phyloP scores from a whole-genome alignment of 2,797 vertebrate genomes.

The Steatocranus sp. region DNA sequence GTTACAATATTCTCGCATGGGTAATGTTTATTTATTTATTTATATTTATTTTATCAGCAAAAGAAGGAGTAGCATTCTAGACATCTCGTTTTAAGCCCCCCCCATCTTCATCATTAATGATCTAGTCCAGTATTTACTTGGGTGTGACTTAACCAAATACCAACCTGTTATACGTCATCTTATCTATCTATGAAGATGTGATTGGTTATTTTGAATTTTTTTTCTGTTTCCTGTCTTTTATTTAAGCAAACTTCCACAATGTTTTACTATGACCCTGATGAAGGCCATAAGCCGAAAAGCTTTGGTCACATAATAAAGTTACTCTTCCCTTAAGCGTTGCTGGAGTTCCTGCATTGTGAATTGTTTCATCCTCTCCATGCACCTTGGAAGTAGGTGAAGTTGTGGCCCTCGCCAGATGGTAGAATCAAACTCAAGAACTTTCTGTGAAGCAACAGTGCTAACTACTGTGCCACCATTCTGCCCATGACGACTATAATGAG shows the following conservation, averaged over 20 bases:
- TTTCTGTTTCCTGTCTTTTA: background rate
- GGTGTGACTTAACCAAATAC: background rate
- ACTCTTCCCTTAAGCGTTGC: background rate
- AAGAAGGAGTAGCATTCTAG: background rate
- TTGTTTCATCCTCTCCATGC: background rate
- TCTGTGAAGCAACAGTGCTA: background rate
- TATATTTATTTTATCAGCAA: background rate
- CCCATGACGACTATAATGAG: background rate
- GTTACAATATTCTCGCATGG: background rate
- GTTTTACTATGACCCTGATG: background rate
- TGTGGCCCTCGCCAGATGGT: background rate
- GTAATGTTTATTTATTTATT: background rate
- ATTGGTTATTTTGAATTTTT: background rate
- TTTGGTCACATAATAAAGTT: background rate
- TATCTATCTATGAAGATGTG: background rate
- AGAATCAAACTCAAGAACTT: background rate
- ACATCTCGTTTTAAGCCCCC: background rate
- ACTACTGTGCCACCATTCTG: background rate
- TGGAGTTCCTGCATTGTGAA: background rate
- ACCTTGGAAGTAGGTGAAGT: background rate
- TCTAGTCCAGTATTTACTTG: background rate
- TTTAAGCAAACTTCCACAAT: background rate
- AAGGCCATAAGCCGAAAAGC: background rate
- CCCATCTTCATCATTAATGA: background rate
- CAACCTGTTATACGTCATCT: background rate